Conservation (phyloP, 2,113 vertebrate species). For the Ciconia maguari region DNA sequence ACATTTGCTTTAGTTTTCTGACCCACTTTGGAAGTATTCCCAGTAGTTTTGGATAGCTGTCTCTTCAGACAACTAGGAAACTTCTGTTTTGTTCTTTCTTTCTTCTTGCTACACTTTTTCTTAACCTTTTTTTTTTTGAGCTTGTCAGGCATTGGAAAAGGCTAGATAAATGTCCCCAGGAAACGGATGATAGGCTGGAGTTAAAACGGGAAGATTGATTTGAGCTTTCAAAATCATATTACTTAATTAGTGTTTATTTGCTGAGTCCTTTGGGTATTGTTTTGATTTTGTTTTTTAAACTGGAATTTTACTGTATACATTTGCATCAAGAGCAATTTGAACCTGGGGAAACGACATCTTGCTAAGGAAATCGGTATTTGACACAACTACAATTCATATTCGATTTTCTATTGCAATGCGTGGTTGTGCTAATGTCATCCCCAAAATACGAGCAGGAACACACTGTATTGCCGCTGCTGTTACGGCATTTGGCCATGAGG, state of each 20-base stretch:
- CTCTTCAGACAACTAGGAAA: neutral
- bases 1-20: neutral
- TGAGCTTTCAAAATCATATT: neutral
- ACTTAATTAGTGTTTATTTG: neutral
- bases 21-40: neutral
- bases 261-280: neutral
- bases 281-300: neutral
- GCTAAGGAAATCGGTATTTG: neutral
- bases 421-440: neutral
- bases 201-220: neutral
- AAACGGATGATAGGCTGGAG: neutral
- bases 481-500: neutral
- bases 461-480: accelerated
- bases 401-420: neutral
- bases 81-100: neutral
- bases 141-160: neutral
- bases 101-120: neutral
- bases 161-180: neutral
- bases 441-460: neutral
- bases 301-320: neutral
- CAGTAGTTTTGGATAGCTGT: neutral
- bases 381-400: neutral
- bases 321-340: neutral
- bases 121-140: neutral
- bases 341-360: neutral